Evolutionary conservation across 1,140 invertebrate genomes (phyloP), one percentile per base, ranked within the genome.

Genomic region (Pseudomyrmex pallidus): DNA sequence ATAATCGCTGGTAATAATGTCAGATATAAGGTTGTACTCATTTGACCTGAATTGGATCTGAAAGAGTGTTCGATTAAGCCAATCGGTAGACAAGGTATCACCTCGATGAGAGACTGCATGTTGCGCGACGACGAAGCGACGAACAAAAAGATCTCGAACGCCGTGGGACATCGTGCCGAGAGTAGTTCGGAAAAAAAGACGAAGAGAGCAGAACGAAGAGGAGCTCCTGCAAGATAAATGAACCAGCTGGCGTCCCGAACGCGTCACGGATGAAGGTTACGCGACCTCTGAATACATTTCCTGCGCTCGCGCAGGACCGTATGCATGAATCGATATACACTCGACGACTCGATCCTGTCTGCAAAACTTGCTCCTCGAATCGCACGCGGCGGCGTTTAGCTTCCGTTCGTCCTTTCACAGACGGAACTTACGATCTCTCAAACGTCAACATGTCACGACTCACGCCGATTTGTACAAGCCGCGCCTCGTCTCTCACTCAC

Each of bases 221-320:
- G 12, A 78, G 87, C 84, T 78, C 74, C 56, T 87, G 85, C 76
- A 89, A 87, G 88, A 89, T 89, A 89, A 89, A 89, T 87, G 88
- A 87, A 89, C 82, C 88, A 89, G 87, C 88, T 89, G 87, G 77
- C 67, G 64, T 62, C n/a, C 73, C 59, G 62, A 67, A 50, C 54
- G 74, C 74, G 87, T 89, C 87, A 85, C 85, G 82, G 70, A 57
- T 52, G 87, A 89, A 86, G 85, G 74, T 80, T 87, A 85, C 68
- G 82, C 80, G 85, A 84, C 85, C 86, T 57, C 62, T 89, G 87
- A 89, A 89, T 89, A 89, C 87, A 80, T 83, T 89, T 89, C 87
- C 87, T 89, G 85, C 74, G 72, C 70, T 46, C 72, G 78, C 73
- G 61, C n/a, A 10, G 2, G 52, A 48, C 8, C 76, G 64, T 87